These are phyloP conservation scores for Trachurus trachurus DNA, from an alignment of 2,797 vertebrate species.

Conservation along the genomic window DNA sequence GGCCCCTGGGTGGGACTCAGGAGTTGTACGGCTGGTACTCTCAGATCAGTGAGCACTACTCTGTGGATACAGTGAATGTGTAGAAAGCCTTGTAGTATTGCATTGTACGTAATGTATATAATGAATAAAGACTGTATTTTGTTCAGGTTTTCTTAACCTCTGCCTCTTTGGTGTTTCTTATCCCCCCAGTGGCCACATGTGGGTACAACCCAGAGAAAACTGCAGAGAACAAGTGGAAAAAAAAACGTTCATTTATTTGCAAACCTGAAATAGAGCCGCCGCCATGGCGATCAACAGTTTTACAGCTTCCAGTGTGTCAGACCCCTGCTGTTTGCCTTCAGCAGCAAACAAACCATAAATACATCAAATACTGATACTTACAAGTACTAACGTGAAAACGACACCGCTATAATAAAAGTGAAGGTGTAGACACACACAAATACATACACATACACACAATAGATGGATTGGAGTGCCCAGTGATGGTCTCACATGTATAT, in stretches of 20 bases:
- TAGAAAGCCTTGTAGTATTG: constrained; percentile 90
- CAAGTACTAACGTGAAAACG: constrained; percentile 72
- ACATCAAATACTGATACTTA: constrained; percentile 65
- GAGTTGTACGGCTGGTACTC: constrained; percentile 73
- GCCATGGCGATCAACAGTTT: constrained; percentile 38
- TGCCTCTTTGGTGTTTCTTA: constrained; percentile 30
- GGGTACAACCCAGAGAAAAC: not conserved
- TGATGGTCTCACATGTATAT: constrained; percentile 49
- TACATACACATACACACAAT: not conserved
- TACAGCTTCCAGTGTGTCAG: constrained; percentile 88
- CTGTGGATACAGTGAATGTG: constrained; percentile 89
- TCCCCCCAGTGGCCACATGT: not conserved
- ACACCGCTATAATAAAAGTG: constrained; percentile 57
- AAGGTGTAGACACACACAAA: constrained; percentile 38
- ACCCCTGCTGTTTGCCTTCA: constrained; percentile 82
- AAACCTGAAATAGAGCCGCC: constrained; percentile 51
- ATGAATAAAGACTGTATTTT: constrained; percentile 99
- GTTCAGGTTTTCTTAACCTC: constrained; percentile 91
- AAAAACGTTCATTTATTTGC: constrained; percentile 64
- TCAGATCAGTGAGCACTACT: constrained; percentile 85
- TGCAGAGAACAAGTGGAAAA: constrained; percentile 21
- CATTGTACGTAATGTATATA: constrained; percentile 99
- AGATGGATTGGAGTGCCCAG: constrained; percentile 33
- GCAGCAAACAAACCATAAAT: constrained; percentile 81
- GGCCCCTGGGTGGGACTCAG: constrained; percentile 62